Evolutionary conservation across 2,113 vertebrate genomes (phyloP).

Genomic region (Stegastes partitus): DNA sequence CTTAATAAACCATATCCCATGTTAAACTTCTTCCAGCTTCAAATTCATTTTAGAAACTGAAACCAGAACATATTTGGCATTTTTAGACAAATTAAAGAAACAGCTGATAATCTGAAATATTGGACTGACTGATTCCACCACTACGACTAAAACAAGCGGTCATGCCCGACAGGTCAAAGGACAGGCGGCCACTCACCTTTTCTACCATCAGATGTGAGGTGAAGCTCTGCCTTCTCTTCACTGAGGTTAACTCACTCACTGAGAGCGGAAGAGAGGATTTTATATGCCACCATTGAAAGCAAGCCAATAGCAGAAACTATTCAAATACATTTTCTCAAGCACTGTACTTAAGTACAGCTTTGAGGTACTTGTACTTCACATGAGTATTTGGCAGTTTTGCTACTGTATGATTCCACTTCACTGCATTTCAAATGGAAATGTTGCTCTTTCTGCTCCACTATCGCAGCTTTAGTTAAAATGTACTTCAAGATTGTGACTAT

Average conservation of each 20-base stretch:
- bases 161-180: not conserved
- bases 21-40: no score
- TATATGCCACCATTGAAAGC: not conserved
- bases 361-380: no score
- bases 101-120: not conserved
- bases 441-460: no score
- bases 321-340: no score
- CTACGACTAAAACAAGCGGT: not conserved
- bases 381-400: no score
- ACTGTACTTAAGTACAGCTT: no score
- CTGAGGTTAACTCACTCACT: not conserved
- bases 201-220: not conserved
- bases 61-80: not conserved
- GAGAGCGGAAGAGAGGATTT: not conserved
- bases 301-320: no score
- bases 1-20: no score
- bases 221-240: not conserved
- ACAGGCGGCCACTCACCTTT: not conserved
- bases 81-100: not conserved
- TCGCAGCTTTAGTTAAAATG: no score
- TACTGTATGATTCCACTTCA: no score
- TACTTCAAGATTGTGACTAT: no score
- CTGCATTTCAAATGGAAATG: no score
- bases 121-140: not conserved
- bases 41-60: not conserved